Evolutionary conservation across 1,140 invertebrate genomes (phyloP), one percentile per base, ranked within the genome.

Genomic region (Mylabris phalerata): DNA sequence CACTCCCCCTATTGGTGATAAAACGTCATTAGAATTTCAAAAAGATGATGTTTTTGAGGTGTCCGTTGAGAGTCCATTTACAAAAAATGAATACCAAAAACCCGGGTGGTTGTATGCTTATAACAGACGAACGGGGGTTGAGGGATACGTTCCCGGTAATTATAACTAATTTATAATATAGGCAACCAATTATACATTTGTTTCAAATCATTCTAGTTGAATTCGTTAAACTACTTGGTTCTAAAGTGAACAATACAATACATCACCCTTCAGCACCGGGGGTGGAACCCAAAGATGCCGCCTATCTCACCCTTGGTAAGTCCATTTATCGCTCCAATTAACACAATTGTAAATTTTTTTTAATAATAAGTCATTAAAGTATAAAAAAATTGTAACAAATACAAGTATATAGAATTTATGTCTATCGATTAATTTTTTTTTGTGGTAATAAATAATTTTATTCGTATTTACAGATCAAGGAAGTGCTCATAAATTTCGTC

Each of bases 111-210:
- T 64, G 9, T 62, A 59, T 60, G 70, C 63, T 42, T 70, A 69
- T 55, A 71, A 70, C 56, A 49, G 67, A 62, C 58, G 70, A 40
- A 71, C 70, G 3, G 58, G 62, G 26, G 48, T 49, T 39, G 55
- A 59, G 58, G 70, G 70, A 42, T 71, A 69, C 54, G 62, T 71
- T 7, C 62, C 62, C 65, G 61, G 69, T 71, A 69, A 54, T 57
- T 42, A 42, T 24, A 9, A 46, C 3, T 46, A 46, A 46, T 3
- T 19, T 11, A 46, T 24, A 39, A 9, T 24, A 5, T 54, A 54
- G 41, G 51, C 51, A 54, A 54, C 51, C 51, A 54, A 54, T 24
- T 46, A 52, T 59, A 51, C 49, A 51, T 27, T 9, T 42, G 10
- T 24, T 49, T 50, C 2, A 19, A 19, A 19, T 13, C 6, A 11